A percentile compares a stretch with the other conserved stretches of the same genome.
phyloP scores from a whole-genome alignment of 2,888 invertebrate species.

The Xestia ashworthii region DNA sequence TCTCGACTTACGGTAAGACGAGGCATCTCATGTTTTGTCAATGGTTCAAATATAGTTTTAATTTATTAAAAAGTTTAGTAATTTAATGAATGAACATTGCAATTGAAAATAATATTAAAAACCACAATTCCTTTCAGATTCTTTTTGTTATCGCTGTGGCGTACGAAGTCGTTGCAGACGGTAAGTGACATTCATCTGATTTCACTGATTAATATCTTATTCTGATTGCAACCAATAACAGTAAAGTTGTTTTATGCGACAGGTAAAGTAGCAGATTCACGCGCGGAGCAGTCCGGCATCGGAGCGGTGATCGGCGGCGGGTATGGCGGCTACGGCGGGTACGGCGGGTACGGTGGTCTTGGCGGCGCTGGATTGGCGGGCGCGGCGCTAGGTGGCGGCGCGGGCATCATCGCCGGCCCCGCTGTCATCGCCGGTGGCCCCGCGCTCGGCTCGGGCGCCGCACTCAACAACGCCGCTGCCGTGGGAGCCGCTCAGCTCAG shows the following conservation, averaged over 20 bases:
- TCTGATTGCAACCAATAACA: neutral
- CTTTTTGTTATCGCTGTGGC: conserved; percentile 86
- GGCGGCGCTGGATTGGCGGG: conserved; percentile 54
- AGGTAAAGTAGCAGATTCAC: conserved; percentile 76
- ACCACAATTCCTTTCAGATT: conserved; percentile 77
- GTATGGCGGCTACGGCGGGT: conserved; percentile 62
- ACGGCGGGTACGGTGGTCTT: conserved; percentile 53
- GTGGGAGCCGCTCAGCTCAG: conserved; percentile 86
- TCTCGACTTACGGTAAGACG: conserved; percentile 87
- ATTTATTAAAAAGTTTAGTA: neutral
- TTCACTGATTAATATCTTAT: neutral
- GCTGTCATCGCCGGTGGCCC: conserved; percentile 65
- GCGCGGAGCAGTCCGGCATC: conserved; percentile 74
- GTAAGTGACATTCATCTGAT: conserved; percentile 69
- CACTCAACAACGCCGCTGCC: conserved; percentile 84
- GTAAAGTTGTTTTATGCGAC: neutral
- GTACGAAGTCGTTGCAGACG: conserved; percentile 84
- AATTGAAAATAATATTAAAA: neutral
- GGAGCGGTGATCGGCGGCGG: conserved; percentile 66
- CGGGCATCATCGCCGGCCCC: conserved; percentile 66
- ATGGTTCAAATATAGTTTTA: neutral
- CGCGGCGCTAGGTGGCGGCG: conserved; percentile 52
- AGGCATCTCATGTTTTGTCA: conserved; percentile 2
- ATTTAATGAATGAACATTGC: neutral
- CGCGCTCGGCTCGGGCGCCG: conserved; percentile 76